A percentile compares a stretch with the other conserved stretches of the same genome.
phyloP scores from a whole-genome alignment of 2,888 invertebrate species.

The Actias luna region DNA sequence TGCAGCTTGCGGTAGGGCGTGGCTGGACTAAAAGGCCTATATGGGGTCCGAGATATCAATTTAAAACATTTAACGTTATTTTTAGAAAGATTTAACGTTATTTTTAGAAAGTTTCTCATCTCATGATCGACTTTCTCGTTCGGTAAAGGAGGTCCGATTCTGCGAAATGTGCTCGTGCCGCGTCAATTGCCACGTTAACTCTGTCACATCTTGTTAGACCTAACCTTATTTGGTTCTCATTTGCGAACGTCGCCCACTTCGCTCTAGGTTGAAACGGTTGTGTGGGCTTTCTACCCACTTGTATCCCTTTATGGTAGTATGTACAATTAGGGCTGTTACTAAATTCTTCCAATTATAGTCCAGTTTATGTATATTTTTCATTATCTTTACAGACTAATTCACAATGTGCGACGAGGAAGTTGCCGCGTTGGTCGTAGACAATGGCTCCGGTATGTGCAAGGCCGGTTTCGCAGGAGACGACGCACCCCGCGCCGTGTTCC shows the following conservation, averaged over 20 bases:
- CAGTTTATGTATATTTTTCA: background rate
- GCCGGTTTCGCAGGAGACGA: slow-evolving; percentile 98
- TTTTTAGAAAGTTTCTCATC: slow-evolving; percentile 55
- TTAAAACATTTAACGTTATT: slow-evolving; percentile 33
- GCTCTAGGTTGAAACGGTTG: slow-evolving; percentile 42
- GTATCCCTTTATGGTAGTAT: slow-evolving; percentile 40
- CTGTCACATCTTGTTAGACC: slow-evolving; percentile 46
- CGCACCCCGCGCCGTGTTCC: slow-evolving; percentile 97
- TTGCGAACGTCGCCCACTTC: slow-evolving; percentile 66
- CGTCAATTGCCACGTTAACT: slow-evolving; percentile 67
- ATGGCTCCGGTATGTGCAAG: slow-evolving; percentile 99
- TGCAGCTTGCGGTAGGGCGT: slow-evolving; percentile 80
- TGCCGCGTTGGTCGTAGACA: slow-evolving; percentile 96
- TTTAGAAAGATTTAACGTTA: slow-evolving; percentile 47
- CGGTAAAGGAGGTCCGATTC: slow-evolving; percentile 44
- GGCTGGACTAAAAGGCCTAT: slow-evolving; percentile 53
- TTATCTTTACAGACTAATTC: slow-evolving; percentile 66
- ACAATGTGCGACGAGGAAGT: slow-evolving; percentile 86
- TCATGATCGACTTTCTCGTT: slow-evolving; percentile 55
- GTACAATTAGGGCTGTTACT: background rate
- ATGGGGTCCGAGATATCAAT: slow-evolving; percentile 28
- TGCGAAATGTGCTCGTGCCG: slow-evolving; percentile 48
- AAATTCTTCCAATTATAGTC: background rate
- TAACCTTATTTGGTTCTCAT: slow-evolving; percentile 69
- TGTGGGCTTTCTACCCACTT: slow-evolving; percentile 62